A percentile compares a stretch with the other conserved stretches of the same genome.
phyloP scores from a whole-genome alignment of 1,140 invertebrate species.

The Hylaeus volcanicus region DNA sequence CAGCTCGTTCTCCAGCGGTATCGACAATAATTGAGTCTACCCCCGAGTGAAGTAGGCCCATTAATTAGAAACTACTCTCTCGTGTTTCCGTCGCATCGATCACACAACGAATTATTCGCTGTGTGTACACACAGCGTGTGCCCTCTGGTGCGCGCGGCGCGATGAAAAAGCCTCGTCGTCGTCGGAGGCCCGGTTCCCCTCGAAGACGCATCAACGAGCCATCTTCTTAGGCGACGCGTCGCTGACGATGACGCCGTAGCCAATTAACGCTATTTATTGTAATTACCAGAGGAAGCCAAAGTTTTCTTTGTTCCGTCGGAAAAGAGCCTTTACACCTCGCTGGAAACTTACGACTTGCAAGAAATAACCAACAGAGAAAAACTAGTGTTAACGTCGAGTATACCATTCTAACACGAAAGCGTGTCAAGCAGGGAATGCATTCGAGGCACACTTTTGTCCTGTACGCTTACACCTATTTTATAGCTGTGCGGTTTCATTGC shows the following conservation, averaged over 20 bases:
- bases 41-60: conserved; percentile 64
- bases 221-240: too few species aligned
- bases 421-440: too few species aligned
- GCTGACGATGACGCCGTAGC: neutral
- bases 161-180: neutral
- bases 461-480: neutral
- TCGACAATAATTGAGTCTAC: conserved; percentile 76
- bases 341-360: too few species aligned
- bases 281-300: conserved; percentile 8
- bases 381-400: too few species aligned
- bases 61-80: conserved; percentile 71
- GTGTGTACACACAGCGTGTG: neutral
- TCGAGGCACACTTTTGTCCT: too few species aligned
- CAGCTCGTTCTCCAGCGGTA: conserved; percentile 59
- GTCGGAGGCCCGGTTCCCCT: neutral
- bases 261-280: conserved; percentile 38
- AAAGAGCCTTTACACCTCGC: too few species aligned
- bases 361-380: neutral
- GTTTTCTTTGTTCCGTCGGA: too few species aligned
- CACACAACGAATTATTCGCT: conserved; percentile 23
- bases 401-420: too few species aligned
- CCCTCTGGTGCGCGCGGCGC: neutral
- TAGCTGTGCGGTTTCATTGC: neutral
- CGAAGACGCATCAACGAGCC: neutral
- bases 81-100: conserved; percentile 56